These are phyloP conservation scores for Zaprionus vittiger DNA, from an alignment of 1,140 invertebrate genomes.

Conservation along the genomic window DNA sequence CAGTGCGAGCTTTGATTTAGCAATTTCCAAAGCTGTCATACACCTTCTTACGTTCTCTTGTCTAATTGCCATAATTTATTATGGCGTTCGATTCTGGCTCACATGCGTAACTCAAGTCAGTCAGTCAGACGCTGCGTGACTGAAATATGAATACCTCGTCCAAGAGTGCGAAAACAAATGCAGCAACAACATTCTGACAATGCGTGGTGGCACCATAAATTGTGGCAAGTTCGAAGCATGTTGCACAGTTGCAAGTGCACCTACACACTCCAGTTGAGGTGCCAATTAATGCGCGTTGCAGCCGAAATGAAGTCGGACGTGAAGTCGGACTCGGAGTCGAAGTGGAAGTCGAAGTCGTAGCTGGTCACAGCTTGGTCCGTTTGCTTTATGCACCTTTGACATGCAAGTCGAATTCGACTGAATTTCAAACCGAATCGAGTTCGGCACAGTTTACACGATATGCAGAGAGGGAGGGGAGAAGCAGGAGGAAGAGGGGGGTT, in stretches of 20 bases:
- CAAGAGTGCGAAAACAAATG: slow-evolving; percentile 66
- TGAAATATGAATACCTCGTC: slow-evolving; percentile 12
- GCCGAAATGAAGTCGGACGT: slow-evolving; percentile 52
- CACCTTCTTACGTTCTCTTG: background rate
- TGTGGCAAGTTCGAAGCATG: slow-evolving; percentile 33
- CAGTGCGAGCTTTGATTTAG: background rate
- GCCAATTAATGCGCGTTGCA: slow-evolving; percentile 71
- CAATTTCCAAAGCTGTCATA: background rate
- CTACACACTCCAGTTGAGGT: slow-evolving; percentile 71
- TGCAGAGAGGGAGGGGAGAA: slow-evolving; percentile 13
- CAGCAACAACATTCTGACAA: slow-evolving; percentile 37
- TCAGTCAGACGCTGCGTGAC: slow-evolving; percentile 52
- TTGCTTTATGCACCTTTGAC: slow-evolving; percentile 74
- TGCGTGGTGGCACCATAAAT: slow-evolving; percentile 47
- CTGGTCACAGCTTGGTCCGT: slow-evolving; percentile 15
- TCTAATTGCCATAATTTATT: slow-evolving; percentile 11
- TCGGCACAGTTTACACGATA: slow-evolving; percentile 76
- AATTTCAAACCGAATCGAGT: slow-evolving; percentile 28
- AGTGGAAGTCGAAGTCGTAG: slow-evolving; percentile 7
- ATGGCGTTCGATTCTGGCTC: slow-evolving; percentile 14
- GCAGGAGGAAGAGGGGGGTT: slow-evolving; percentile 1
- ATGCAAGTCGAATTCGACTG: slow-evolving; percentile 54
- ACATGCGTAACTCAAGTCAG: slow-evolving; percentile 72
- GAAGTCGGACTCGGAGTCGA: background rate
- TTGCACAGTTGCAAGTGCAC: slow-evolving; percentile 59